Percentiles rank a stretch among this genome's conserved stretches.
Evolutionary conservation across 2,888 invertebrate genomes (phyloP).

Genomic region (Macaria notata): DNA sequence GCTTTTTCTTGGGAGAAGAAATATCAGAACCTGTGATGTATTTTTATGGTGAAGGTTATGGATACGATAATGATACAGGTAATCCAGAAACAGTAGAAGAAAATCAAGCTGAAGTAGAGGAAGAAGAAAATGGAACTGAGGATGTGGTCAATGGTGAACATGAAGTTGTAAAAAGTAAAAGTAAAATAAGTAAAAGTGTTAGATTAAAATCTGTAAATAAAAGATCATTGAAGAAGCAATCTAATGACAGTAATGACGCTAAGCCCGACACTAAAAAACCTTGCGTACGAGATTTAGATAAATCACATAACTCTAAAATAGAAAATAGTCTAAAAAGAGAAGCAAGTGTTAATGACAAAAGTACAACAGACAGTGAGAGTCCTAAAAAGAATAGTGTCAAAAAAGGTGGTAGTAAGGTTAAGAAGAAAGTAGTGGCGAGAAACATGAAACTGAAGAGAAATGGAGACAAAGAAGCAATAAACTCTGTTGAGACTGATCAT

Average conservation of each 20-base stretch:
- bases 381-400: conserved; percentile 60
- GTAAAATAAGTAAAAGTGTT: conserved; percentile 56
- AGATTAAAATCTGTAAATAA: conserved; percentile 65
- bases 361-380: conserved; percentile 56
- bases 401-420: conserved; percentile 63
- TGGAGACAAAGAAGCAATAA: conserved; percentile 54
- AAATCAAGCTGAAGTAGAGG: conserved; percentile 50
- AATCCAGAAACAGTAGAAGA: conserved; percentile 78
- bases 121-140: conserved; percentile 59
- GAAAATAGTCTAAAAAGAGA: conserved; percentile 56
- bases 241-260: conserved; percentile 60
- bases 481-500: conserved; percentile 60
- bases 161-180: conserved; percentile 56
- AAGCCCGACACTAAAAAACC: conserved; percentile 71
- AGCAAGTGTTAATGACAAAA: conserved; percentile 59
- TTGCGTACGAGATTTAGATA: conserved; percentile 63
- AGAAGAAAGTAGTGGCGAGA: conserved; percentile 57
- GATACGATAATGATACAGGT: conserved; percentile 88
- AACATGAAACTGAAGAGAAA: conserved; percentile 56
- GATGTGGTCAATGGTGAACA: conserved; percentile 70
- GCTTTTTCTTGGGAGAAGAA: conserved; percentile 83
- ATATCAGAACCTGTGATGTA: conserved; percentile 88
- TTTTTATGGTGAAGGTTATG: conserved; percentile 88
- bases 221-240: conserved; percentile 67
- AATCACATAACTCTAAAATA: conserved; percentile 59